phyloP scores from a whole-genome alignment of 2,888 invertebrate species.

The Protodeltote pygarga region DNA sequence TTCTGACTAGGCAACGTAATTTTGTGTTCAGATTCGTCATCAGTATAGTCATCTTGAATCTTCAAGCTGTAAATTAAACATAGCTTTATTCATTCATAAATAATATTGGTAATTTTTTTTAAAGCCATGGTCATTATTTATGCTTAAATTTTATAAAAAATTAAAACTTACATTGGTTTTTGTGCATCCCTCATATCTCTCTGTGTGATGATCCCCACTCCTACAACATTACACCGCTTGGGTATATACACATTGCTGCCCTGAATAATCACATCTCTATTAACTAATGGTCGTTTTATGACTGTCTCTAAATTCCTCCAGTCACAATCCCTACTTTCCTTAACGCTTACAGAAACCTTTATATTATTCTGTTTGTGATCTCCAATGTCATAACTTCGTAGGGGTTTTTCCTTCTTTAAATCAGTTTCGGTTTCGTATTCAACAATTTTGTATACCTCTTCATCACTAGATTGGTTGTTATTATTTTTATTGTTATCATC shows the following conservation, averaged over 20 bases:
- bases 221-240: slow-evolving; percentile 66
- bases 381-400: slow-evolving; percentile 40
- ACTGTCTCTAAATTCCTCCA: slow-evolving; percentile 55
- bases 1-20: slow-evolving; percentile 40
- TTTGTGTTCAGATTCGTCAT: slow-evolving; percentile 59
- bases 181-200: slow-evolving; percentile 58
- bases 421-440: slow-evolving; percentile 71
- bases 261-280: slow-evolving; percentile 64
- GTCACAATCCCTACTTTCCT: slow-evolving; percentile 50
- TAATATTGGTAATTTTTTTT: no score
- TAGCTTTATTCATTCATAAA: no score
- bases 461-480: slow-evolving; percentile 63
- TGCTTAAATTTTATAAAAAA: neutral
- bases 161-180: slow-evolving; percentile 68
- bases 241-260: slow-evolving; percentile 62
- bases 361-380: slow-evolving; percentile 52
- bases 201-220: slow-evolving; percentile 71
- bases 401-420: slow-evolving; percentile 43
- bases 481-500: slow-evolving; percentile 46
- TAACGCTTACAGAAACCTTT: slow-evolving; percentile 57
- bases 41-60: slow-evolving; percentile 58
- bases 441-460: slow-evolving; percentile 74
- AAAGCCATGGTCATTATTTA: neutral
- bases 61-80: slow-evolving; percentile 59
- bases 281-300: slow-evolving; percentile 47